A percentile compares a stretch with the other conserved stretches of the same genome.
phyloP scores from a whole-genome alignment of 1,140 invertebrate genomes.

The Penaeus indicus region DNA sequence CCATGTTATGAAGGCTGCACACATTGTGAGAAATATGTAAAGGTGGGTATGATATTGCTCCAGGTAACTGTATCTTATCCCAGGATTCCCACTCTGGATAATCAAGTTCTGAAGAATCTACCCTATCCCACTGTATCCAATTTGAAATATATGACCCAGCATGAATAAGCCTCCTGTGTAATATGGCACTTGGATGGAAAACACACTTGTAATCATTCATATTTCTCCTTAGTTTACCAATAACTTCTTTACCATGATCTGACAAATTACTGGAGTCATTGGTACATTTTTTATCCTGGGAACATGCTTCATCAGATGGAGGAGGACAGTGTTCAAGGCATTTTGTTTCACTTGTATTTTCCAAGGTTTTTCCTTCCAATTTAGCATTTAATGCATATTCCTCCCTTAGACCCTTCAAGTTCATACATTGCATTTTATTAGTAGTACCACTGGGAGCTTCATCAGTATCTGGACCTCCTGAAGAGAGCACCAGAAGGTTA shows the following conservation, averaged over 20 bases:
- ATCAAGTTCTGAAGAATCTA: not conserved
- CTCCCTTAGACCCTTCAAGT: too few species aligned
- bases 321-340: too few species aligned
- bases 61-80: not conserved
- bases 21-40: not conserved
- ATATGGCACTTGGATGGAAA: not conserved
- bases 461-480: not conserved
- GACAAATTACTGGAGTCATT: too few species aligned
- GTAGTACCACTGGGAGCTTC: not conserved
- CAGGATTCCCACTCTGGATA: constrained; percentile 11
- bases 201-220: not conserved
- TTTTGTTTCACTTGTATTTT: too few species aligned
- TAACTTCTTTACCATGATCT: not conserved
- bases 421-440: too few species aligned
- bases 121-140: not conserved
- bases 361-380: too few species aligned
- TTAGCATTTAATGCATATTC: too few species aligned
- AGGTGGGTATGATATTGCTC: not conserved
- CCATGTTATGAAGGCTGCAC: not conserved
- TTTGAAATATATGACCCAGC: not conserved
- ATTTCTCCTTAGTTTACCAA: not conserved
- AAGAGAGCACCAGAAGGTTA: constrained; percentile 22
- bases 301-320: too few species aligned
- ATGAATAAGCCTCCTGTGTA: not conserved
- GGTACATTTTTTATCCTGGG: too few species aligned